Evolutionary conservation across 2,888 invertebrate species (phyloP).

Genomic region (Sphinx pinastri): DNA sequence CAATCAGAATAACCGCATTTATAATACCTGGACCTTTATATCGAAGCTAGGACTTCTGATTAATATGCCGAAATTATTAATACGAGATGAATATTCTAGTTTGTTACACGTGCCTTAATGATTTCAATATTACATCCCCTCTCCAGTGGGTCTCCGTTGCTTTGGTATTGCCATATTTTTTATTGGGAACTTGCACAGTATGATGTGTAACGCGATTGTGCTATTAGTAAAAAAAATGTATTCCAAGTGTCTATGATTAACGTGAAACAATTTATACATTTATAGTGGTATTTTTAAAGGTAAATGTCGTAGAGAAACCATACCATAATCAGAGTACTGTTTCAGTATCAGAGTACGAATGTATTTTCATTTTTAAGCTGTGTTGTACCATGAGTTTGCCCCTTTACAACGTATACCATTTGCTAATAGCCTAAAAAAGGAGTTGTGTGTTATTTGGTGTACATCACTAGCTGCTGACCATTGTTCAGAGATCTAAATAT

Average conservation of each 20-base stretch:
- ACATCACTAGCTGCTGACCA: neutral
- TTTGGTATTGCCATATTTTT: neutral
- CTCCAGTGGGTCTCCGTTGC: neutral
- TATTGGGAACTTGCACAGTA: neutral
- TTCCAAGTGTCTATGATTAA: neutral
- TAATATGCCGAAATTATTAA: neutral
- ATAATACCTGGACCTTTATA: neutral
- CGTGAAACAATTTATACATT: neutral
- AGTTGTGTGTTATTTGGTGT: conserved; percentile 1
- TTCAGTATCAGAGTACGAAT: neutral
- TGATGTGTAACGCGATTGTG: neutral
- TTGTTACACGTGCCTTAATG: neutral
- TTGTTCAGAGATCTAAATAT: neutral
- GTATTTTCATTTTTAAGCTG: neutral
- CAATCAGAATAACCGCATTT: too few species aligned
- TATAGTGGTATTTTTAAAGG: neutral
- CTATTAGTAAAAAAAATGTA: neutral
- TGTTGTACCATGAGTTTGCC: conserved; percentile 11
- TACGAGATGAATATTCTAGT: neutral
- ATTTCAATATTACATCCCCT: neutral
- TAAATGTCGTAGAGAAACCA: neutral
- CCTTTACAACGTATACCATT: neutral
- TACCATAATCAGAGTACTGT: neutral
- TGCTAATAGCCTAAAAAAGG: neutral
- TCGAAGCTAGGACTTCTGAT: neutral